phyloP scores from a whole-genome alignment of 2,888 invertebrate genomes.

The Nowickia ferox region DNA sequence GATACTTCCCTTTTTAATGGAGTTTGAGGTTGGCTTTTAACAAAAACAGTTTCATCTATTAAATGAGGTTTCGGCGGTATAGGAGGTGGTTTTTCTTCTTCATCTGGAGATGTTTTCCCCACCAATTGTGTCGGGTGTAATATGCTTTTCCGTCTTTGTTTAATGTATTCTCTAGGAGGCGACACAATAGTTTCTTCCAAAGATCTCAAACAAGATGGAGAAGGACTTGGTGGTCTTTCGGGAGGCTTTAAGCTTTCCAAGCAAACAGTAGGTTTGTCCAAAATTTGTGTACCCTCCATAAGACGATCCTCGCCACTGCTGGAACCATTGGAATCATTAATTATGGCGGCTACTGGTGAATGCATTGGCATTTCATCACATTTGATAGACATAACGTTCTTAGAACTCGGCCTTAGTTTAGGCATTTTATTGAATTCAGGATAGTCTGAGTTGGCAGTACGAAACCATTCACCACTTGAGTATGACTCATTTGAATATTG shows the following conservation, averaged over 20 bases:
- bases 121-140: conserved; percentile 44
- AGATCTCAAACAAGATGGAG: conserved; percentile 72
- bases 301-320: conserved; percentile 81
- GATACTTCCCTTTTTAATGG: conserved; percentile 77
- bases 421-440: conserved; percentile 82
- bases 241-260: conserved; percentile 68
- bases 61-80: conserved; percentile 75
- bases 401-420: conserved; percentile 81
- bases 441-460: conserved; percentile 78
- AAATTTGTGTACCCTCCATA: conserved; percentile 62
- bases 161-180: conserved; percentile 77
- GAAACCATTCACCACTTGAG: conserved; percentile 81
- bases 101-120: conserved; percentile 29
- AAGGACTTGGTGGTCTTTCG: conserved; percentile 76
- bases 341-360: conserved; percentile 82
- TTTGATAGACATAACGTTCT: conserved; percentile 82
- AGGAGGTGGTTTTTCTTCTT: conserved; percentile 74
- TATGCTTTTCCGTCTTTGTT: conserved; percentile 73
- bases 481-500: conserved; percentile 79
- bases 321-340: conserved; percentile 82
- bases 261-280: conserved; percentile 68
- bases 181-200: conserved; percentile 74
- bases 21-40: conserved; percentile 50
- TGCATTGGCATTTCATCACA: conserved; percentile 79
- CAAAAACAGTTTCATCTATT: conserved; percentile 34